phyloP scores from a whole-genome alignment of 2,797 vertebrate genomes.

The Ispidina picta region DNA sequence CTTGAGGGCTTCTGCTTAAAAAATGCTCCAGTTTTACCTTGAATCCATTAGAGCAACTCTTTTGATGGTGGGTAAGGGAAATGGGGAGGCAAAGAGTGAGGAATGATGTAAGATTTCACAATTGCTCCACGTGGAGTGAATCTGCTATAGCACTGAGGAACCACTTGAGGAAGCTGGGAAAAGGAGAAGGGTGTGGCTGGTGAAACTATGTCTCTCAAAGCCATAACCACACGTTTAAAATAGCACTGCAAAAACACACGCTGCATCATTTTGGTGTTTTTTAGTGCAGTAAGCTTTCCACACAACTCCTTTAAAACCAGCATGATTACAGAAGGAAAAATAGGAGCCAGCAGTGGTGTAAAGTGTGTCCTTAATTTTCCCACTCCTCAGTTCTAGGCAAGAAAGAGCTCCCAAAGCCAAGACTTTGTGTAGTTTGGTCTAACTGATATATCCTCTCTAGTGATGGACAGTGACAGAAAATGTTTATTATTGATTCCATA shows the following conservation, averaged over 20 bases:
- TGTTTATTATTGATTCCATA: background rate
- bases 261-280: background rate
- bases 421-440: background rate
- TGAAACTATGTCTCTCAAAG: slow-evolving; percentile 16
- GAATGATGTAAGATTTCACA: slow-evolving; percentile 48
- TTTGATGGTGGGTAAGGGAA: background rate
- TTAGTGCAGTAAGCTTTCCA: background rate
- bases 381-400: background rate
- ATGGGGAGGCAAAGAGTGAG: background rate
- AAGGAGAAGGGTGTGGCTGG: slow-evolving; percentile 58
- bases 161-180: slow-evolving; percentile 58
- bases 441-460: background rate
- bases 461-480: background rate
- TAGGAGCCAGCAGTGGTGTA: background rate
- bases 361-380: background rate
- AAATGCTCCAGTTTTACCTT: background rate
- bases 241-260: slow-evolving; percentile 47
- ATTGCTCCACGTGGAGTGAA: background rate
- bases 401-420: background rate
- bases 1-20: background rate
- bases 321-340: background rate
- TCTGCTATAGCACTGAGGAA: slow-evolving; percentile 11
- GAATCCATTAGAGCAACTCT: background rate
- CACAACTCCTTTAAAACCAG: background rate
- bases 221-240: slow-evolving; percentile 61